Percentiles rank a stretch among this genome's conserved stretches.
phyloP scores from a whole-genome alignment of 2,888 invertebrate genomes.

The Apamea sordens region DNA sequence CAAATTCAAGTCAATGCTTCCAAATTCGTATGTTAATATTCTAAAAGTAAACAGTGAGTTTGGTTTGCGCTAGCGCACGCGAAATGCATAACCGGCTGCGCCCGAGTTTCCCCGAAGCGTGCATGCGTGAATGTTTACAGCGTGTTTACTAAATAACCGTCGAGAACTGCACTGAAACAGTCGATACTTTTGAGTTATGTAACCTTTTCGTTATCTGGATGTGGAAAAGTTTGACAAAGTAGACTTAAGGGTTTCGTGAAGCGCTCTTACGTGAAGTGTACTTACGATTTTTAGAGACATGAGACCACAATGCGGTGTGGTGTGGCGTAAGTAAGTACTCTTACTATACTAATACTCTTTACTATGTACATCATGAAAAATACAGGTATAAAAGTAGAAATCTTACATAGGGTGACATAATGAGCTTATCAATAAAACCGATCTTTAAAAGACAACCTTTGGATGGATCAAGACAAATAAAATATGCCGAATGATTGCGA shows the following conservation, averaged over 20 bases:
- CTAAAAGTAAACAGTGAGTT: slow-evolving; percentile 34
- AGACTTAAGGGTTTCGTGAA: background rate
- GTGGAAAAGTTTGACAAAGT: slow-evolving; percentile 18
- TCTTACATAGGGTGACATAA: no score
- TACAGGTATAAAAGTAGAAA: background rate
- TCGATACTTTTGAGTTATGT: slow-evolving; percentile 52
- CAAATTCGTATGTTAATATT: slow-evolving; percentile 28
- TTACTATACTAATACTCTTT: no score
- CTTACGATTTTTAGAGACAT: no score
- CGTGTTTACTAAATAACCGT: slow-evolving; percentile 51
- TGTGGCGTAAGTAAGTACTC: background rate
- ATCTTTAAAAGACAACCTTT: no score
- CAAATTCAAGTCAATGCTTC: slow-evolving; percentile 25
- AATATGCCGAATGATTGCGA: no score
- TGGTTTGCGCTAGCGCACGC: slow-evolving; percentile 50
- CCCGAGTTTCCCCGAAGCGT: slow-evolving; percentile 57
- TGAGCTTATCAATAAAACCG: no score
- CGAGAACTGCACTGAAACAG: slow-evolving; percentile 49
- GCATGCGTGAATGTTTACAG: slow-evolving; percentile 60
- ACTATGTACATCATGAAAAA: background rate
- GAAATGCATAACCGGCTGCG: slow-evolving; percentile 44
- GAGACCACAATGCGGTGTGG: no score
- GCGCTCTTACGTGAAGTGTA: no score
- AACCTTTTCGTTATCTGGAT: slow-evolving; percentile 34
- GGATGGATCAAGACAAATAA: no score